Evolutionary conservation across 2,113 vertebrate species (phyloP), one percentile per base, ranked within the genome.

Genomic region (Seriola aureovittata): DNA sequence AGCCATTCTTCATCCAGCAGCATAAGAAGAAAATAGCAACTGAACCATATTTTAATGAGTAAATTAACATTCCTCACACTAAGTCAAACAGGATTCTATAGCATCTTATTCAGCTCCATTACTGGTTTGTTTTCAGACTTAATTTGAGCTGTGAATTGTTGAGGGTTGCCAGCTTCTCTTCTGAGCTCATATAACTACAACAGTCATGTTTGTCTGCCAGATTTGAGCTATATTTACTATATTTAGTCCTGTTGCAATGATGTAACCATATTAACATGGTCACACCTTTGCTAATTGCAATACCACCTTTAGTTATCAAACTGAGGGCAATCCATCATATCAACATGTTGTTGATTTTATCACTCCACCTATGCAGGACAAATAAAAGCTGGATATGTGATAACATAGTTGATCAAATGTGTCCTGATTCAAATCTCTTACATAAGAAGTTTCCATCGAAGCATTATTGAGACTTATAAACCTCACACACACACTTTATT

Each of bases 371-470:
- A 48, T 17, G 1, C 50, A 54, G 25, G 5, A 25, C 32, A 60
- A 67, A 21, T 46, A 62, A 78, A 72, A 68, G 32, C 42, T 77
- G 17, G 36, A 57, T 57, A 11, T 29, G 14, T 52, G 68, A 72
- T 38, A 73, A 77, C 52, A 55, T 2, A 40, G 25, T 19, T 44
- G 13, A 77, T 54, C 36, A 55, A 42, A 71, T 52, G 38, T 2
- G 17, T 19, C 4, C 46, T 55, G 29, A 72, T 8, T 59, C 3
- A 58, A 23, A 23, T 19, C 5, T 17, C 29, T 67, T 50, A 42
- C 57, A 82, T 64, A 64, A 81, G 29, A 46, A 50, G 21, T 63
- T 74, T 73, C 52, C 48, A 54, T 64, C 23, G 13, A 19, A 63
- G 36, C 25, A 36, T 75, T 8, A 67, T 1, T 36, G 32, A 23